These are phyloP conservation scores for Lytechinus pictus DNA, from an alignment of 35 echinoderm and acorn worm species.

Conservation along the genomic window DNA sequence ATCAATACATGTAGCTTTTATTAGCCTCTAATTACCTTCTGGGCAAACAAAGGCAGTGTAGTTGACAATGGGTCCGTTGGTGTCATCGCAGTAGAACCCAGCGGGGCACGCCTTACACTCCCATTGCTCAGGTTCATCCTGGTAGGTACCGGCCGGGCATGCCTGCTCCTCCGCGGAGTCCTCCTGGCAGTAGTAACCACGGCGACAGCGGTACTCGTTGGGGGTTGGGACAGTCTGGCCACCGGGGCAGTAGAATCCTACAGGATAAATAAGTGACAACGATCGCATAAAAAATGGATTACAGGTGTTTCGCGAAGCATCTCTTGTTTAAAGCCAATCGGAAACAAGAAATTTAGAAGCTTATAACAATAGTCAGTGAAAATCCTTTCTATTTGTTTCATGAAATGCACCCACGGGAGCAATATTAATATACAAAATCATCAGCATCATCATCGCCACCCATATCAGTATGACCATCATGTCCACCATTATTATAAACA, in stretches of 20 bases:
- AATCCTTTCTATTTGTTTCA: too few species aligned
- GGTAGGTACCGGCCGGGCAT: constrained; percentile 78
- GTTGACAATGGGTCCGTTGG: constrained; percentile 84
- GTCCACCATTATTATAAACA: too few species aligned
- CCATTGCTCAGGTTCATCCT: constrained; percentile 85
- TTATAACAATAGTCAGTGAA: too few species aligned
- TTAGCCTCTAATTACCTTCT: constrained; percentile 61
- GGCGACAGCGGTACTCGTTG: constrained; percentile 82
- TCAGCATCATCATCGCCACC: not conserved
- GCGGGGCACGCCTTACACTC: constrained; percentile 85
- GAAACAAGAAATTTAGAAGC: too few species aligned
- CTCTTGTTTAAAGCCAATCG: too few species aligned
- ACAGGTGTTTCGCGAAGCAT: too few species aligned
- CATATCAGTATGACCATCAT: too few species aligned
- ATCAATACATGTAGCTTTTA: too few species aligned
- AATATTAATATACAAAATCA: not conserved
- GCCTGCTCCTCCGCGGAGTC: constrained; percentile 67
- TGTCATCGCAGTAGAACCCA: constrained; percentile 96
- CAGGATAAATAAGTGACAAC: not conserved
- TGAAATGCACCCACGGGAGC: too few species aligned
- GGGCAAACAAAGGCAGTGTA: constrained; percentile 88
- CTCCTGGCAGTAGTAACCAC: constrained; percentile 88
- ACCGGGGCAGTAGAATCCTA: constrained; percentile 95
- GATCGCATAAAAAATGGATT: not conserved
- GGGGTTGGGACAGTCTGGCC: constrained; percentile 79